phyloP scores from a whole-genome alignment of 2,888 invertebrate species.

The Nomada flava region DNA sequence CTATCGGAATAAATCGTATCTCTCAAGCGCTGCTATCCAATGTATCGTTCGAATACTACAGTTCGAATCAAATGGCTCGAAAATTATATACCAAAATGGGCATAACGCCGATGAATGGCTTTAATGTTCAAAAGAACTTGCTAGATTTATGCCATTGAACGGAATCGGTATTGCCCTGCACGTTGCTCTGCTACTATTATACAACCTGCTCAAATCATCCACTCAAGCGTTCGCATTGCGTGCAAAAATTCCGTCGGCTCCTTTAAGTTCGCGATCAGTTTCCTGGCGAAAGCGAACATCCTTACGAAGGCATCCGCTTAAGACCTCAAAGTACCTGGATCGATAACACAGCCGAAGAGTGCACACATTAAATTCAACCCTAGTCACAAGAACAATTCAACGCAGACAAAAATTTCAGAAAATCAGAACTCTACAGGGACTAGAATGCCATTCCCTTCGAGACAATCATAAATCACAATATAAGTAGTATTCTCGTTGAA shows the following conservation, averaged over 20 bases:
- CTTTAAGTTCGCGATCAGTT: neutral
- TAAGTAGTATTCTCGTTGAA: neutral
- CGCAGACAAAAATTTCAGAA: neutral
- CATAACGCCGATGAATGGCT: conserved; percentile 24
- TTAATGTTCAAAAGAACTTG: conserved; percentile 34
- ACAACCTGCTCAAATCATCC: conserved; percentile 5
- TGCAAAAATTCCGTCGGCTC: neutral
- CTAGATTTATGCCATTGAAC: conserved; percentile 29
- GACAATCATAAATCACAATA: conserved; percentile 39
- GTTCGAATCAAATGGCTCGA: conserved; percentile 37
- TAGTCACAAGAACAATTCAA: conserved; percentile 14
- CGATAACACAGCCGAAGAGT: neutral
- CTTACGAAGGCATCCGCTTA: neutral
- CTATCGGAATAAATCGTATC: conserved; percentile 16
- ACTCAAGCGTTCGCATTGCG: neutral
- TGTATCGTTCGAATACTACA: conserved; percentile 18
- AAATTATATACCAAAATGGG: conserved; percentile 39
- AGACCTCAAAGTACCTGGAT: neutral
- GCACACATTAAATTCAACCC: neutral
- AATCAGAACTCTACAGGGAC: neutral
- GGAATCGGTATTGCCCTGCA: neutral
- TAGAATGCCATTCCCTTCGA: neutral
- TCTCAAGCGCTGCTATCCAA: conserved; percentile 12
- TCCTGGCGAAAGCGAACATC: neutral
- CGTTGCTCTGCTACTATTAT: neutral